phyloP scores from a whole-genome alignment of 2,888 invertebrate genomes.

The Mamestra brassicae region DNA sequence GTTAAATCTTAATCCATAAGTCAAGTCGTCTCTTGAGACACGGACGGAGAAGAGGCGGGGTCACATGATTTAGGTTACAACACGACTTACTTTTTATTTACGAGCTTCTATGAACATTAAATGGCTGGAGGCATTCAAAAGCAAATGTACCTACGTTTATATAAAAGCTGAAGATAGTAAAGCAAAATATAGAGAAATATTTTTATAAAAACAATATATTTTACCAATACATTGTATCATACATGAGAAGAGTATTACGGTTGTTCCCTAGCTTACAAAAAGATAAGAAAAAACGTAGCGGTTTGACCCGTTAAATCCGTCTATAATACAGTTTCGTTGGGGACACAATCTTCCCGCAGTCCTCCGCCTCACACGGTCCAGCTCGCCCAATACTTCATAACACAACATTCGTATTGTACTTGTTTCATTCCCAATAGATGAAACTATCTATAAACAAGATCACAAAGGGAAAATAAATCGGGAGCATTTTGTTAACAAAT shows the following conservation, averaged over 20 bases:
- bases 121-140: conserved; percentile 12
- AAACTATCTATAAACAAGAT: conserved; percentile 78
- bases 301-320: conserved; percentile 49
- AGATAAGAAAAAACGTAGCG: conserved; percentile 47
- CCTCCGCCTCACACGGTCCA: conserved; percentile 38
- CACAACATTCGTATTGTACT: conserved; percentile 61
- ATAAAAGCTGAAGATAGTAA: neutral
- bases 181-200: neutral
- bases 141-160: neutral
- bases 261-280: conserved; percentile 27
- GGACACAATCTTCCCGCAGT: conserved; percentile 41
- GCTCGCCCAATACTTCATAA: conserved; percentile 55
- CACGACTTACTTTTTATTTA: conserved; percentile 47
- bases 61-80: conserved; percentile 40
- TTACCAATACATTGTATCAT: conserved; percentile 25
- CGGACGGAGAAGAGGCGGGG: conserved; percentile 48
- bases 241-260: conserved; percentile 27
- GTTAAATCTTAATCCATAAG: conserved; percentile 48
- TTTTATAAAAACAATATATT: conserved; percentile 30
- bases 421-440: conserved; percentile 74
- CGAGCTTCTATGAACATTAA: conserved; percentile 38
- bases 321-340: conserved; percentile 42
- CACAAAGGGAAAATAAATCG: conserved; percentile 81
- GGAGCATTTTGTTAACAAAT: conserved; percentile 81
- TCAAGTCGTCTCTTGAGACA: conserved; percentile 46